Evolutionary conservation across 2,888 invertebrate genomes (phyloP).

Genomic region (Latrodectus hesperus): DNA sequence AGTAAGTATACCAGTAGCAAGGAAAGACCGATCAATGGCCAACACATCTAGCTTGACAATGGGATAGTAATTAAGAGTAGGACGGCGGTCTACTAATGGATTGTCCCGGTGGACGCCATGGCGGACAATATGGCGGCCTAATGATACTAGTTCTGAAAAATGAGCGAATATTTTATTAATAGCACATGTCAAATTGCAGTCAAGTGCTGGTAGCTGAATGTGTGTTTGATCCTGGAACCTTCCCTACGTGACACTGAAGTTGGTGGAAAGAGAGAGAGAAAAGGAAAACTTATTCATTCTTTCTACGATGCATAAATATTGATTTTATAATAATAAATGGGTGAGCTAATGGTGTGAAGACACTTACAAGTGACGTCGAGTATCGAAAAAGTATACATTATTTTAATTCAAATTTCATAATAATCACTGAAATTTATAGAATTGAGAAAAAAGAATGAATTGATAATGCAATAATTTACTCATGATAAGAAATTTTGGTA

Average conservation of each 20-base stretch:
- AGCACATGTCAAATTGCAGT: slow-evolving; percentile 67
- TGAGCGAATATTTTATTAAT: slow-evolving; percentile 67
- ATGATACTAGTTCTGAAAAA: slow-evolving; percentile 67
- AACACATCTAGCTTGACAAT: slow-evolving; percentile 55
- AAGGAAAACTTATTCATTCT: slow-evolving; percentile 54
- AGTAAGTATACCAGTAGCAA: not conserved
- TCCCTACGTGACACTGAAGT: slow-evolving; percentile 27
- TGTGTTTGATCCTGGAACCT: slow-evolving; percentile 40
- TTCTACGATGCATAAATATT: slow-evolving; percentile 49
- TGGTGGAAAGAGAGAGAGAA: not conserved
- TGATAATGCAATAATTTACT: no score
- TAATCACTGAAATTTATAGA: no score
- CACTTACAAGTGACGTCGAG: slow-evolving; percentile 50
- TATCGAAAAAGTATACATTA: slow-evolving; percentile 14
- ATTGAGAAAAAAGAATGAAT: no score
- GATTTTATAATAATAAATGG: slow-evolving; percentile 62
- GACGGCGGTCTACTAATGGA: slow-evolving; percentile 61
- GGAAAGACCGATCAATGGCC: slow-evolving; percentile 43
- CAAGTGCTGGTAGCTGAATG: slow-evolving; percentile 60
- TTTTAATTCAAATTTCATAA: no score
- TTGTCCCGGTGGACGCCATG: slow-evolving; percentile 55
- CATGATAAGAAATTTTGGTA: no score
- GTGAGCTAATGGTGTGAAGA: slow-evolving; percentile 47
- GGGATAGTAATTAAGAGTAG: slow-evolving; percentile 62
- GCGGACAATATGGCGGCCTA: slow-evolving; percentile 66